Evolutionary conservation across 2,113 vertebrate genomes (phyloP).

Genomic region (Gobius niger): DNA sequence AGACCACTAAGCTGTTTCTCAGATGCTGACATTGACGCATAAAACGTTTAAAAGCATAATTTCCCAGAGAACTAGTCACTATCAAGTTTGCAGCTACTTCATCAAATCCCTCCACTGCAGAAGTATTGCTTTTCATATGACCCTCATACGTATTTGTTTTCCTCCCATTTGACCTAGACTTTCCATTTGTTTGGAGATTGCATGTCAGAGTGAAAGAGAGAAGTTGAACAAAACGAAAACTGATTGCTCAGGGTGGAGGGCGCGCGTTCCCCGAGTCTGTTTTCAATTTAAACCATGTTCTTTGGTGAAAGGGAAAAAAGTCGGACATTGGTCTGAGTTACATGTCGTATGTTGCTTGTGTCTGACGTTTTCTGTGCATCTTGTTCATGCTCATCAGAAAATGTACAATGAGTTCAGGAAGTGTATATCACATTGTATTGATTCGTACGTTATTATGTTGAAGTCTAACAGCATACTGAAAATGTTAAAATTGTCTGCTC

Average conservation of each 20-base stretch:
- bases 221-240: constrained; percentile 32
- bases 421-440: not conserved
- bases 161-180: constrained; percentile 33
- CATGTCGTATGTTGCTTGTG: constrained; percentile 39
- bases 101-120: constrained; percentile 12
- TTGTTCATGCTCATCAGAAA: constrained; percentile 47
- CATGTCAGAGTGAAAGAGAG: constrained; percentile 34
- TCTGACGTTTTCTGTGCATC: constrained; percentile 15
- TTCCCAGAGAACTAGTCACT: not conserved
- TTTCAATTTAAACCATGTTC: constrained; percentile 75
- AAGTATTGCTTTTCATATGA: constrained; percentile 16
- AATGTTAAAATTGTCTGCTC: too few relatives aligned
- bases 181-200: constrained; percentile 53
- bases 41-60: constrained; percentile 12
- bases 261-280: constrained; percentile 60
- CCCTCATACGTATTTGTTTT: constrained; percentile 26
- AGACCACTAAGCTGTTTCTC: constrained; percentile 25
- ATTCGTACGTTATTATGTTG: not conserved
- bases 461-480: not conserved
- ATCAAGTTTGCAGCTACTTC: constrained; percentile 9
- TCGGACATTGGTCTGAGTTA: constrained; percentile 8
- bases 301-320: constrained; percentile 46
- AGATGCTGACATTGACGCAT: constrained; percentile 25
- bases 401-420: not conserved
- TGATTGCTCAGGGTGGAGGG: constrained; percentile 56